A percentile compares a stretch with the other conserved stretches of the same genome.
These are phyloP conservation scores for Tipula lateralis DNA, from an alignment of 2,888 invertebrate genomes.

Conservation along the genomic window DNA sequence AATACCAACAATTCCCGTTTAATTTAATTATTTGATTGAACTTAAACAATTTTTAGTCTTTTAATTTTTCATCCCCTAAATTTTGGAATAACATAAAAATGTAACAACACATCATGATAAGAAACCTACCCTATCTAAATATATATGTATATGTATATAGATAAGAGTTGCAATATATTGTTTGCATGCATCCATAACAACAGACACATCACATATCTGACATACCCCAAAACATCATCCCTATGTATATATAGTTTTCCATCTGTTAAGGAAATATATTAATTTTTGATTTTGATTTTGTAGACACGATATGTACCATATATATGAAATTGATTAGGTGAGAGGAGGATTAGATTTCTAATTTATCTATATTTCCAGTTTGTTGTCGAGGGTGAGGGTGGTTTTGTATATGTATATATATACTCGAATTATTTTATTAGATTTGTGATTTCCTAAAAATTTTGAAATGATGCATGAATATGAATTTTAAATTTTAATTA, in stretches of 20 bases:
- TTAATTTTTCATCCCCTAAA: background rate
- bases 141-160: no score
- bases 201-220: background rate
- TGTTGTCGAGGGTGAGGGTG: background rate
- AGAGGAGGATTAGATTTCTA: background rate
- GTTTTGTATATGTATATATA: background rate
- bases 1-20: background rate
- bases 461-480: background rate
- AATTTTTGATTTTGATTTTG: background rate
- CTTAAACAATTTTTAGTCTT: background rate
- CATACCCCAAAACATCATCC: background rate
- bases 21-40: conserved; percentile 1
- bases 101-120: conserved; percentile 2
- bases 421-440: conserved; percentile 1
- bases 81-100: background rate
- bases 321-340: conserved; percentile 5
- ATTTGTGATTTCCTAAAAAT: background rate
- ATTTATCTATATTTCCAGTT: background rate
- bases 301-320: background rate
- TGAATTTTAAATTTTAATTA: background rate
- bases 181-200: background rate
- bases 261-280: background rate
- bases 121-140: background rate
- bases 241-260: background rate
- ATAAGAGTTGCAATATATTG: background rate